These are phyloP conservation scores for Amia ocellicauda DNA, from an alignment of 2,113 vertebrate species.

Conservation along the genomic window DNA sequence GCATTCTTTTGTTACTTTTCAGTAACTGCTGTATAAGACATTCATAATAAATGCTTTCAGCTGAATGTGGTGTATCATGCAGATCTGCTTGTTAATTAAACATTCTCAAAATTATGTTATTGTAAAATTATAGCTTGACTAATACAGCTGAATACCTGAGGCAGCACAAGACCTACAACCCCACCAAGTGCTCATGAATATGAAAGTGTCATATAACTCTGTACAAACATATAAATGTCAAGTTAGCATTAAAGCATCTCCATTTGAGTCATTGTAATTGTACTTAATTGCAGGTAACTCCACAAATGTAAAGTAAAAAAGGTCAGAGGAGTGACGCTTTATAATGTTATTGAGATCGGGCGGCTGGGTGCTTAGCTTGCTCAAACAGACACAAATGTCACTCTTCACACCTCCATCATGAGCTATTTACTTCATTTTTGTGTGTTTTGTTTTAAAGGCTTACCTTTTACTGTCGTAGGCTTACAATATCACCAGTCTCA, in stretches of 20 bases:
- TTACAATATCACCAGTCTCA: no score
- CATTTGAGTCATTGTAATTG: slow-evolving; percentile 8
- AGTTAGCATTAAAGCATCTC: slow-evolving; percentile 40
- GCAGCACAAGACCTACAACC: slow-evolving; percentile 51
- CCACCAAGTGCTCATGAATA: slow-evolving; percentile 51
- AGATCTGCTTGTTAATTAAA: no score
- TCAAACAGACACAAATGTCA: slow-evolving; percentile 4
- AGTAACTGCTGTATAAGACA: no score
- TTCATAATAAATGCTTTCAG: no score
- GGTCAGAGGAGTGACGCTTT: not conserved
- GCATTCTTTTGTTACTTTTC: no score
- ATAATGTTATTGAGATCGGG: not conserved
- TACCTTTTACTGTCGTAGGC: no score
- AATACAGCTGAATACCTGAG: slow-evolving; percentile 1
- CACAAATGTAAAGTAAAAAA: slow-evolving; percentile 2
- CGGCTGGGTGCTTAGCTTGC: not conserved
- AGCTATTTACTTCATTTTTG: no score
- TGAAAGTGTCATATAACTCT: slow-evolving; percentile 37
- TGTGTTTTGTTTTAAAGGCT: no score
- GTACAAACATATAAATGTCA: slow-evolving; percentile 37
- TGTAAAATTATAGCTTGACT: no score
- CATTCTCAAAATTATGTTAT: no score
- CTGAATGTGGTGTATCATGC: no score
- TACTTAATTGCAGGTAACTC: not conserved
- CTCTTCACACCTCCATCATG: not conserved